These are phyloP conservation scores for Drosophila rhopaloa DNA, from an alignment of 1,140 invertebrate species.

Conservation along the genomic window DNA sequence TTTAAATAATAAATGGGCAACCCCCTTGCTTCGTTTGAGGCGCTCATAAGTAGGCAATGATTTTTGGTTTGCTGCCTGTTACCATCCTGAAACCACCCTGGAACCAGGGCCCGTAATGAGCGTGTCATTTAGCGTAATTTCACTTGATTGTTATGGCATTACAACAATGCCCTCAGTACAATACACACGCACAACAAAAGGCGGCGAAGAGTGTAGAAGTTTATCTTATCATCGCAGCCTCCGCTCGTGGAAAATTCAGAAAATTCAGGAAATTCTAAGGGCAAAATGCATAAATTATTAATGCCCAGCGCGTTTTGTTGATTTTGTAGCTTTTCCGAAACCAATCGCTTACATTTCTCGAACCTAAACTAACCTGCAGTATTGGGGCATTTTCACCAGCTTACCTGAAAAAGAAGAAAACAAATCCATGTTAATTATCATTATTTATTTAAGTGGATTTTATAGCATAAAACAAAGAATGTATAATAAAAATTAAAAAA, in stretches of 20 bases:
- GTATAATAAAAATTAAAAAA: too few species aligned
- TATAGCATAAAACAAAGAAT: too few species aligned
- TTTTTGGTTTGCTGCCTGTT: conserved; percentile 57
- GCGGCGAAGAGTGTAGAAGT: conserved; percentile 36
- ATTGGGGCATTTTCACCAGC: not conserved
- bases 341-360: not conserved
- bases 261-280: conserved; percentile 6
- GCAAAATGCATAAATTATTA: conserved; percentile 32
- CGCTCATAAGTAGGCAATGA: conserved; percentile 80
- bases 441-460: not conserved
- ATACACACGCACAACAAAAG: conserved; percentile 41
- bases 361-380: conserved; percentile 24
- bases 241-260: conserved; percentile 25
- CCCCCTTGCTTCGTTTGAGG: conserved; percentile 25
- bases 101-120: conserved; percentile 66
- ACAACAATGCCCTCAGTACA: conserved; percentile 51
- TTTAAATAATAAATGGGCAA: conserved; percentile 77
- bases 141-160: conserved; percentile 80
- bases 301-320: conserved; percentile 14
- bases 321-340: conserved; percentile 19
- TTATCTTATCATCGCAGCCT: conserved; percentile 71
- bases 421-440: not conserved
- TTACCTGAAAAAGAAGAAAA: conserved; percentile 3
- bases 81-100: not conserved
- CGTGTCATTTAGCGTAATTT: conserved; percentile 82